A percentile compares a stretch with the other conserved stretches of the same genome.
These are phyloP conservation scores for Rhadinocentrus ornatus DNA, from an alignment of 2,797 vertebrate species.

Conservation along the genomic window DNA sequence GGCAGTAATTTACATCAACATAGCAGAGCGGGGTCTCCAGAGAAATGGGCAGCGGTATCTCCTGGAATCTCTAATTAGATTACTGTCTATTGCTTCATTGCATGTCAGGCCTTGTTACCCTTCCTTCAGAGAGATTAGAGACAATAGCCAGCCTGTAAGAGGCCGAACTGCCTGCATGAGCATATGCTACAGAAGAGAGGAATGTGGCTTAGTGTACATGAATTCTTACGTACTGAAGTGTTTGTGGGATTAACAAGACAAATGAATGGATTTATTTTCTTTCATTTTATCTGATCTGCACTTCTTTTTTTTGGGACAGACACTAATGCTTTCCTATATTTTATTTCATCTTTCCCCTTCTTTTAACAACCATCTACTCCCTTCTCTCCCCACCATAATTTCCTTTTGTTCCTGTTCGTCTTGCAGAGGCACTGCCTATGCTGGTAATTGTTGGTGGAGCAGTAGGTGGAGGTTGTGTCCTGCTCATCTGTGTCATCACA, in stretches of 20 bases:
- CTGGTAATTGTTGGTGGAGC: constrained; percentile 85
- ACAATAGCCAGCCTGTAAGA: constrained; percentile 75
- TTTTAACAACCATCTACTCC: constrained; percentile 34
- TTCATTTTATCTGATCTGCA: constrained; percentile 45
- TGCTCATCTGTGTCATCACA: constrained; percentile 86
- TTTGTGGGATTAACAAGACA: constrained; percentile 63
- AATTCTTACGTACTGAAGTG: constrained; percentile 53
- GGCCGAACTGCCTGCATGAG: constrained; percentile 48
- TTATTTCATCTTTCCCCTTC: constrained; percentile 34
- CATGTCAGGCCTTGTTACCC: constrained; percentile 85
- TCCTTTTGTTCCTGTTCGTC: constrained; percentile 19
- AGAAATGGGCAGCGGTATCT: constrained; percentile 78
- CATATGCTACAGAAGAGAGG: constrained; percentile 51
- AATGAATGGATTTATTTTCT: constrained; percentile 49
- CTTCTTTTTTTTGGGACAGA: constrained; percentile 45
- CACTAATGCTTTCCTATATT: constrained; percentile 30
- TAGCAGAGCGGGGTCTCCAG: constrained; percentile 74
- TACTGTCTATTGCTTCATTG: constrained; percentile 85
- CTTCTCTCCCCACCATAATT: neutral
- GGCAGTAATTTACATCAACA: constrained; percentile 80
- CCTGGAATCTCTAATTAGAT: constrained; percentile 87
- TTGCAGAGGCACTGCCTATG: constrained; percentile 86
- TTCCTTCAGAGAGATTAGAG: constrained; percentile 82
- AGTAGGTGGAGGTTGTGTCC: constrained; percentile 83
- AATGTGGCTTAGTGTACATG: constrained; percentile 53